A percentile compares a stretch with the other conserved stretches of the same genome.
phyloP scores from a whole-genome alignment of 2,888 invertebrate species.

The Gymnoscelis rufifasciata region DNA sequence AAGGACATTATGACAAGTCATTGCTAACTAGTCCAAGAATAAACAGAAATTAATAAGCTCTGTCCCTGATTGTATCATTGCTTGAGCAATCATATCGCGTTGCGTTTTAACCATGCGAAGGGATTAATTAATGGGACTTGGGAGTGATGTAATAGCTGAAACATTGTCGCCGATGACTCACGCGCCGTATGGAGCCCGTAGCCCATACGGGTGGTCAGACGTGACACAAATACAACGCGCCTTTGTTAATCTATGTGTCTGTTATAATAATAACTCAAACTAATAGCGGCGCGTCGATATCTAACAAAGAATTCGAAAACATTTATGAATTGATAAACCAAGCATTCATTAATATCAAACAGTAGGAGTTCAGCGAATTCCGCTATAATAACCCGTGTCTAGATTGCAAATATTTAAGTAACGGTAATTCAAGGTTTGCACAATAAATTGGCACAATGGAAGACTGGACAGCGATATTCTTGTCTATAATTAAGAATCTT shows the following conservation, averaged over 20 bases:
- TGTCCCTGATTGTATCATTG: constrained; percentile 22
- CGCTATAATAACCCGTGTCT: constrained; percentile 35
- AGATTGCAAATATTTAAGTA: constrained; percentile 31
- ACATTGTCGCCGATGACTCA: constrained; percentile 36
- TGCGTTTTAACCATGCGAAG: constrained; percentile 25
- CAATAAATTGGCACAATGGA: constrained; percentile 26
- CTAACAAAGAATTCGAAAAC: constrained; percentile 6
- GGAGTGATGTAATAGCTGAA: constrained; percentile 34
- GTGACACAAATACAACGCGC: constrained; percentile 34
- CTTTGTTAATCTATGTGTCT: constrained; percentile 19
- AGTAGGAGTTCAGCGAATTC: constrained; percentile 34
- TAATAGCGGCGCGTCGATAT: not conserved
- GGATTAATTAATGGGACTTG: constrained; percentile 33
- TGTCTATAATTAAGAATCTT: constrained; percentile 32
- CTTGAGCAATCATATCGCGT: constrained; percentile 22
- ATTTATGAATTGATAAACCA: not conserved
- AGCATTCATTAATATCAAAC: constrained; percentile 27
- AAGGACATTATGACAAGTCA: not conserved
- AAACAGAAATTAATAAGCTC: constrained; percentile 3
- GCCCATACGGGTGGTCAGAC: constrained; percentile 35
- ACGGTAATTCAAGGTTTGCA: constrained; percentile 31
- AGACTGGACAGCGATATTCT: constrained; percentile 22
- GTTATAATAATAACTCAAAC: not conserved
- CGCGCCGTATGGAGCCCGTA: constrained; percentile 32
- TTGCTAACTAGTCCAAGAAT: constrained; percentile 7